phyloP scores from a whole-genome alignment of 2,797 vertebrate species.

The Poecilia gillii region DNA sequence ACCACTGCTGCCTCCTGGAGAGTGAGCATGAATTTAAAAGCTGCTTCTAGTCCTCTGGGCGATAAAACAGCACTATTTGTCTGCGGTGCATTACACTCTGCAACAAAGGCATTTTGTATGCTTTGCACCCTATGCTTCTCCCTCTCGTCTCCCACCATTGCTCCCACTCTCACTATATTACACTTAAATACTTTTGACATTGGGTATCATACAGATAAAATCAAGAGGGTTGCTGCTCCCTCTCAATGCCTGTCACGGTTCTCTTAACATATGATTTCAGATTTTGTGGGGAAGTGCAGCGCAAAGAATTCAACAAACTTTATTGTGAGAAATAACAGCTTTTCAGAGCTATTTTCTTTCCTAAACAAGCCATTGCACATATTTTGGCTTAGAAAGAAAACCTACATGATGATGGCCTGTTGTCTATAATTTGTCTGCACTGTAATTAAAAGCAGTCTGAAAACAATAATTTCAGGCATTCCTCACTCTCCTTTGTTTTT shows the following conservation, averaged over 20 bases:
- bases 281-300: constrained; percentile 38
- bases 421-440: constrained; percentile 36
- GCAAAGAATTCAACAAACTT: constrained; percentile 16
- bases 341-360: constrained; percentile 4
- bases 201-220: constrained; percentile 50
- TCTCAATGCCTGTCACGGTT: constrained; percentile 41
- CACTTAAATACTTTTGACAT: constrained; percentile 65
- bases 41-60: constrained; percentile 62
- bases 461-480: constrained; percentile 33
- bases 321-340: background rate
- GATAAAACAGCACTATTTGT: constrained; percentile 72
- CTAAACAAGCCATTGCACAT: constrained; percentile 13
- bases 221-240: constrained; percentile 22
- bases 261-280: constrained; percentile 36
- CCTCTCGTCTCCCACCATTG: constrained; percentile 28
- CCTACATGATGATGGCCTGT: constrained; percentile 35
- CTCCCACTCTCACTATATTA: constrained; percentile 53
- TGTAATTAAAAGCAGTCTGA: constrained; percentile 42
- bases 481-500: constrained; percentile 14
- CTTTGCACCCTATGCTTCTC: constrained; percentile 47
- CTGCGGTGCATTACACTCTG: constrained; percentile 68
- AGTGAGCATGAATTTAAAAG: constrained; percentile 78
- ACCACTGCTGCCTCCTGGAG: constrained; percentile 50
- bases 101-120: constrained; percentile 66
- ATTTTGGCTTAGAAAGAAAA: constrained; percentile 37